Conservation (phyloP, 2,888 invertebrate species). For the Agrotis clavis region DNA sequence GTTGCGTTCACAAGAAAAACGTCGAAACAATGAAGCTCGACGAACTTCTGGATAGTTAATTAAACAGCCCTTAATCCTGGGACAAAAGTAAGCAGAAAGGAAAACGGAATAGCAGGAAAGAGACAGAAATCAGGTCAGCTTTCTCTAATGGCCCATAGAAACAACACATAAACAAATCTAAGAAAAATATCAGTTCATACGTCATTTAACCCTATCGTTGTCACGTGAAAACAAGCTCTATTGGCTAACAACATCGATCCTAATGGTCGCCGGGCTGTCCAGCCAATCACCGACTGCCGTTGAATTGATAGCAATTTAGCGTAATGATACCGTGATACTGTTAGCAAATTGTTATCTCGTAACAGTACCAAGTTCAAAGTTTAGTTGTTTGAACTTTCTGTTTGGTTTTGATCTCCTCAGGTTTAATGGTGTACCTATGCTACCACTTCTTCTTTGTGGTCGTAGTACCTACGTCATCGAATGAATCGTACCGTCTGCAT, state of each 20-base stretch:
- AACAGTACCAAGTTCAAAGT: conserved; percentile 40
- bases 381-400: conserved; percentile 33
- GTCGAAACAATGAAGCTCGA: no score
- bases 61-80: no score
- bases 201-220: conserved; percentile 55
- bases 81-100: no score
- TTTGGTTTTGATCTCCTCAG: background rate
- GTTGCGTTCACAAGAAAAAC: no score
- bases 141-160: conserved; percentile 9
- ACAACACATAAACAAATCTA: conserved; percentile 35
- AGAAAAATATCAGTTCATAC: conserved; percentile 50
- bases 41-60: no score
- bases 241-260: conserved; percentile 61
- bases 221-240: conserved; percentile 54
- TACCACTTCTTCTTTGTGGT: no score
- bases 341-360: conserved; percentile 54
- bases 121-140: background rate
- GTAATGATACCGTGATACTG: conserved; percentile 62
- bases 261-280: conserved; percentile 34
- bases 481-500: no score
- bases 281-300: conserved; percentile 62
- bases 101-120: no score
- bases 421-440: conserved; percentile 1
- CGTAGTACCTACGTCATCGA: no score
- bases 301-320: conserved; percentile 71